Conservation (phyloP, 2,113 vertebrate genomes). For the human region DNA sequence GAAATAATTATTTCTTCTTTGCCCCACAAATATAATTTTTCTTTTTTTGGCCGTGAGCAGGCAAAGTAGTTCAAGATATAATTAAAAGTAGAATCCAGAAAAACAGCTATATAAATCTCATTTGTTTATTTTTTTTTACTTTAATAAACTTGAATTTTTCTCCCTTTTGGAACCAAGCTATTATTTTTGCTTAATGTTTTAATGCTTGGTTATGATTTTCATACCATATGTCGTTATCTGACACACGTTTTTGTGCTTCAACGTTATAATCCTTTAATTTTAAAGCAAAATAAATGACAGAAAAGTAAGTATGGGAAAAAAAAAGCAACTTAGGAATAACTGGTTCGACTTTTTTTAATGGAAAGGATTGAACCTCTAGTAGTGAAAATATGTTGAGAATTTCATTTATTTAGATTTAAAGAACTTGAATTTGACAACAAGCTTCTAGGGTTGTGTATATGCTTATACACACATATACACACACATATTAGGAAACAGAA, state of each 20-base stretch:
- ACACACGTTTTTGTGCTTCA: not conserved
- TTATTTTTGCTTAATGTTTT: constrained; percentile 18
- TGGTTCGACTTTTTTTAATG: not conserved
- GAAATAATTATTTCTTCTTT: constrained; percentile 67
- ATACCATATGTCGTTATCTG: not conserved
- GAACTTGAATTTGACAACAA: not conserved
- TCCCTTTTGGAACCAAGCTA: not conserved
- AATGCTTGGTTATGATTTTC: not conserved
- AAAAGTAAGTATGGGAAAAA: not conserved
- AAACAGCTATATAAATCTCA: not conserved
- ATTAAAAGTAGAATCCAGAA: constrained; percentile 23
- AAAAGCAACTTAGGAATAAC: not conserved
- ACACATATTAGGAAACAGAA: not conserved
- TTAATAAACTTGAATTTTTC: not conserved
- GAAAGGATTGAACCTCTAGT: not conserved
- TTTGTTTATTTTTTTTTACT: not conserved
- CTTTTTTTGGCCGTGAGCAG: not conserved
- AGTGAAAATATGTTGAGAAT: not conserved
- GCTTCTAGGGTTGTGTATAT: not conserved
- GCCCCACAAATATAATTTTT: constrained; percentile 40
- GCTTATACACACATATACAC: rapidly evolving
- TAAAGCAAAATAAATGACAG: not conserved
- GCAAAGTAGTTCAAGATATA: not conserved
- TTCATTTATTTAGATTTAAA: not conserved
- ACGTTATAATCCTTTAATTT: not conserved